Evolutionary conservation across 2,888 invertebrate genomes (phyloP), one percentile per base, ranked within the genome.

Genomic region (Lasiommata megera): DNA sequence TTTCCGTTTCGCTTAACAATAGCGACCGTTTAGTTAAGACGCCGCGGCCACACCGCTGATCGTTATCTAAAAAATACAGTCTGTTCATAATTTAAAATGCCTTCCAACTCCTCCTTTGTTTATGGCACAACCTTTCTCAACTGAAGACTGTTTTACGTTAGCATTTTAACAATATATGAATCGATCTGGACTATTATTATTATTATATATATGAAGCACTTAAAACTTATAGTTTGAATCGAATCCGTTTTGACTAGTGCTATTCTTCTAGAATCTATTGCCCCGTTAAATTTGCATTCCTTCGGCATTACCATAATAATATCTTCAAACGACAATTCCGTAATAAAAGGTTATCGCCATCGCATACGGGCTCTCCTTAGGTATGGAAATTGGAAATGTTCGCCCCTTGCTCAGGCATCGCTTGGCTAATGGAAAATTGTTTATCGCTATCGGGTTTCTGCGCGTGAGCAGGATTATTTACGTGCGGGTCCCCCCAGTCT

Each of bases 1-100:
- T 89, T 88, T 86, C 87, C 86, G 82, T 82, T 74, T 77, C 81
- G 67, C 77, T 78, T 84, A 85, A 88, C 85, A 88, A 86, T 80
- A 74, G 76, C 81, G 71, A 77, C 71, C 79, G 76, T 80, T 85
- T 82, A 80, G 81, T 80, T 80, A 77, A 80, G 75, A 72, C 74
- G 73, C 69, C 46, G 38, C 29, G 14, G 44, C 38, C 52, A n/a
- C 29, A 31, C 41, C 43, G 44, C 43, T 36, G 69, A 71, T 72
- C 64, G 64, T 69, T 72, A 72, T 70, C 69, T 68, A 58, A 57
- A 60, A 59, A 58, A 61, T 57, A 56, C 31, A 51, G 47, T 37
- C 43, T 41, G 41, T 18, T 31, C 34, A 41, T 44, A 48, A 56
- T 60, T 56, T 54, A 54, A 57, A 57, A 54, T 17, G 34, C 46